A percentile compares a stretch with the other conserved stretches of the same genome.
Evolutionary conservation across 2,888 invertebrate species (phyloP).

Genomic region (Stegophylla sp.): DNA sequence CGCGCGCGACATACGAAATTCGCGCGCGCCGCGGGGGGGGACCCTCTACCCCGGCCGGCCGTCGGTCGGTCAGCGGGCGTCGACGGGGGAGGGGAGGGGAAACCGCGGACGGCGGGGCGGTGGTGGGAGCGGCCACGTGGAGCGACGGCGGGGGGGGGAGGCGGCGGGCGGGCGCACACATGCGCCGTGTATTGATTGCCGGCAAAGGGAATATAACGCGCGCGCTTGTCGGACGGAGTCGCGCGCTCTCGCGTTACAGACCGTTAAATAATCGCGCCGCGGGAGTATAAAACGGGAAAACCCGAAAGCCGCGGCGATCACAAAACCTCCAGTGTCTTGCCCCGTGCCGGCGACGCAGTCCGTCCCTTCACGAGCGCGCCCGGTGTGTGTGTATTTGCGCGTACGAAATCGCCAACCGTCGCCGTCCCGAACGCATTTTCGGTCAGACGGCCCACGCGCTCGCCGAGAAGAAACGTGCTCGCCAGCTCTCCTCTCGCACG

Average conservation of each 20-base stretch:
- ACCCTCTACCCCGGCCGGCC: too few species aligned
- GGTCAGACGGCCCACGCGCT: too few species aligned
- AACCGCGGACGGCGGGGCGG: background rate
- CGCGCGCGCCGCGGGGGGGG: too few species aligned
- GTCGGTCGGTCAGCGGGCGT: too few species aligned
- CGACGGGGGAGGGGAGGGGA: background rate
- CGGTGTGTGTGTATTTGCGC: background rate
- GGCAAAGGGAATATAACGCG: constrained; percentile 46
- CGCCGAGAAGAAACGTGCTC: too few species aligned
- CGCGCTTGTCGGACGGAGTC: too few species aligned
- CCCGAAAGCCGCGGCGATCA: constrained; percentile 52
- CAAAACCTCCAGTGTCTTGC: constrained; percentile 53
- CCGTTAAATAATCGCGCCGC: constrained; percentile 57
- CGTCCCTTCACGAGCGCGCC: constrained; percentile 24
- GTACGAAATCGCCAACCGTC: background rate
- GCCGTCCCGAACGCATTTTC: too few species aligned
- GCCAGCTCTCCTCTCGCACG: too few species aligned
- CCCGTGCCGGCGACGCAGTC: constrained; percentile 50
- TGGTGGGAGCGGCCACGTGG: constrained; percentile 13
- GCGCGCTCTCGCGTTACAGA: constrained; percentile 57
- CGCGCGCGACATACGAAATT: too few species aligned
- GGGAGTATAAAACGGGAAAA: constrained; percentile 59
- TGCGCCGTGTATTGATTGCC: constrained; percentile 59
- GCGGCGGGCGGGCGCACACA: constrained; percentile 48
- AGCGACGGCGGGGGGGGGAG: constrained; percentile 2